Evolutionary conservation across 2,113 vertebrate species (phyloP).

Genomic region (Sisor rabdophorus): DNA sequence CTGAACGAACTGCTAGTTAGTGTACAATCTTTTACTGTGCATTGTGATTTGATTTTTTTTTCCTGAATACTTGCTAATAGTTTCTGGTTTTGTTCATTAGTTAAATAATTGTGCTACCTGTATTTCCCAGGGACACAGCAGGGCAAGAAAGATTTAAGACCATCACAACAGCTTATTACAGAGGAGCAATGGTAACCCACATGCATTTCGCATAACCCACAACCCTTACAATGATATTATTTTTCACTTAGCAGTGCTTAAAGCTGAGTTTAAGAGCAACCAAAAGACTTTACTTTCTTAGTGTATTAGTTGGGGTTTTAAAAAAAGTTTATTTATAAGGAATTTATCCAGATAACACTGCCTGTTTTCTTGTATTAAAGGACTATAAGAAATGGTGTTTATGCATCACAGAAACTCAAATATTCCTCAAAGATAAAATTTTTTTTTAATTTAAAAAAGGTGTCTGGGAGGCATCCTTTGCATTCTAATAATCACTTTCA

Average conservation of each 20-base stretch:
- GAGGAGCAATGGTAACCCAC: slow-evolving; percentile 89
- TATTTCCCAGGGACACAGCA: slow-evolving; percentile 82
- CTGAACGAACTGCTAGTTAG: not conserved
- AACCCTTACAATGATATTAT: not conserved
- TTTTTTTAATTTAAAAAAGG: no score
- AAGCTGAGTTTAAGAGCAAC: not conserved
- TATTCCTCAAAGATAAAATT: no score
- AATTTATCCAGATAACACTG: no score
- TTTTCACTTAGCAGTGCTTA: not conserved
- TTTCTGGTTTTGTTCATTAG: not conserved
- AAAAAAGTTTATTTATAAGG: no score
- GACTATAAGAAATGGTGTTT: no score
- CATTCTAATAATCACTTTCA: no score
- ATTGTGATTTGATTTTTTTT: not conserved
- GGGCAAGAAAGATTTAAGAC: slow-evolving; percentile 96
- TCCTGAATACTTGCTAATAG: not conserved
- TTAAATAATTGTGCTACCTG: not conserved
- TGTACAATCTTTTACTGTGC: not conserved
- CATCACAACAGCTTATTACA: slow-evolving; percentile 93
- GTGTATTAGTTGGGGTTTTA: no score
- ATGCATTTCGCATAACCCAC: slow-evolving; percentile 13
- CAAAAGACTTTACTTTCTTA: not conserved
- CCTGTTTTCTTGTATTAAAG: no score
- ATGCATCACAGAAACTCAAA: no score
- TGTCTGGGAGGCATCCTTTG: no score